Evolutionary conservation across 2,888 invertebrate species (phyloP), one percentile per base, ranked within the genome.

Genomic region (Mesopsocus fuscifrons): DNA sequence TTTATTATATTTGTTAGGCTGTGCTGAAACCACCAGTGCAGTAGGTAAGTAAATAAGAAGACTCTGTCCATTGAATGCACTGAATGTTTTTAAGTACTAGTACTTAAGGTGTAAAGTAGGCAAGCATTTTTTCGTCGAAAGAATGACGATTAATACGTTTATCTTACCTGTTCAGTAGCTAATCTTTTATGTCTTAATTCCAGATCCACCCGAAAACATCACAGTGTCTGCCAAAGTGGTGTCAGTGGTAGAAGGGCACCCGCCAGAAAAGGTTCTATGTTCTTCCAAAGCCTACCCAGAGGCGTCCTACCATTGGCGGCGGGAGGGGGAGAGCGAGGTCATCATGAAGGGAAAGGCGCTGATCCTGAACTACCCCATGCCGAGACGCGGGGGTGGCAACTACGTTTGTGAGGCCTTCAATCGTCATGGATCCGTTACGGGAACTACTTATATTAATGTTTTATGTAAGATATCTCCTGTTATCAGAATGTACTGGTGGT

Each of bases 151-250:
- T n/a, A n/a, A n/a, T n/a, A n/a, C n/a, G n/a, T n/a, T n/a, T n/a
- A n/a, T n/a, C n/a, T n/a, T n/a, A n/a, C n/a, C n/a, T n/a, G n/a
- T n/a, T n/a, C n/a, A n/a, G n/a, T n/a, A n/a, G n/a, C n/a, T n/a
- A n/a, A n/a, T n/a, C n/a, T n/a, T n/a, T n/a, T n/a, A n/a, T n/a
- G n/a, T n/a, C n/a, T n/a, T n/a, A n/a, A n/a, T 49, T 55, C 18
- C 57, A 83, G 82, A 75, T 67, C 75, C 80, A 49, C 91, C 91
- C n/a, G 84, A 85, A 57, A 80, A 84, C 54, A 74, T 88, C 50
- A 76, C 74, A 1, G 78, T 87, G 8, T 75, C 77, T 3, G 63
- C 63, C 44, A 62, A 54, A 41, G 54, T 61, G 21, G 62, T 72
- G 30, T 62, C 67, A 49, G 72, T 72, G 17, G 59, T 61, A 30